A percentile compares a stretch with the other conserved stretches of the same genome.
phyloP scores from a whole-genome alignment of 2,888 invertebrate genomes.

The Allolobophora icterica region DNA sequence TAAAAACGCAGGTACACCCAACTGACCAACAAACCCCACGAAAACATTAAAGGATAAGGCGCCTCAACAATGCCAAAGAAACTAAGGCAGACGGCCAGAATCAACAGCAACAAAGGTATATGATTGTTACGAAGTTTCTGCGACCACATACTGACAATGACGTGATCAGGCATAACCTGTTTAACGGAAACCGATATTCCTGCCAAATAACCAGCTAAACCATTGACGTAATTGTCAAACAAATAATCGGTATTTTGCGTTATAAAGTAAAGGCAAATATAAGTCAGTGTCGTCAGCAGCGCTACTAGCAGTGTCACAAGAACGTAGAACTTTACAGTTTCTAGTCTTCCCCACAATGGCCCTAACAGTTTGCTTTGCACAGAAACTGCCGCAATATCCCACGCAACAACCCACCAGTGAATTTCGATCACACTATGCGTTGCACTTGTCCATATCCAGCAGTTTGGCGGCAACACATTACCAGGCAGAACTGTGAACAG shows the following conservation, averaged over 20 bases:
- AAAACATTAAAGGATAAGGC: conserved; percentile 93
- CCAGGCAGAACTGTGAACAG: conserved; percentile 81
- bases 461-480: conserved; percentile 81
- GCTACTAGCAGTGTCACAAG: conserved; percentile 90
- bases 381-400: conserved; percentile 89
- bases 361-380: conserved; percentile 94
- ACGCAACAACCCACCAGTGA: conserved; percentile 91
- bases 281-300: conserved; percentile 84
- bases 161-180: conserved; percentile 96
- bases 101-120: conserved; percentile 83
- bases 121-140: conserved; percentile 82
- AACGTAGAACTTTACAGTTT: conserved; percentile 91
- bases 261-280: conserved; percentile 85
- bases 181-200: conserved; percentile 91
- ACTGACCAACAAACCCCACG: conserved; percentile 85
- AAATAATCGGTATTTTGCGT: conserved; percentile 84
- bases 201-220: conserved; percentile 86
- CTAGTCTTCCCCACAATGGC: conserved; percentile 90
- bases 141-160: conserved; percentile 86
- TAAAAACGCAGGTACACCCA: conserved; percentile 96
- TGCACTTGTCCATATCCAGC: conserved; percentile 82
- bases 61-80: conserved; percentile 84
- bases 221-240: conserved; percentile 90
- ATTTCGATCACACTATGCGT: conserved; percentile 94
- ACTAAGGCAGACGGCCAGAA: conserved; percentile 81